Conservation (phyloP, 2,888 invertebrate species). For the Hypolimnas misippus region DNA sequence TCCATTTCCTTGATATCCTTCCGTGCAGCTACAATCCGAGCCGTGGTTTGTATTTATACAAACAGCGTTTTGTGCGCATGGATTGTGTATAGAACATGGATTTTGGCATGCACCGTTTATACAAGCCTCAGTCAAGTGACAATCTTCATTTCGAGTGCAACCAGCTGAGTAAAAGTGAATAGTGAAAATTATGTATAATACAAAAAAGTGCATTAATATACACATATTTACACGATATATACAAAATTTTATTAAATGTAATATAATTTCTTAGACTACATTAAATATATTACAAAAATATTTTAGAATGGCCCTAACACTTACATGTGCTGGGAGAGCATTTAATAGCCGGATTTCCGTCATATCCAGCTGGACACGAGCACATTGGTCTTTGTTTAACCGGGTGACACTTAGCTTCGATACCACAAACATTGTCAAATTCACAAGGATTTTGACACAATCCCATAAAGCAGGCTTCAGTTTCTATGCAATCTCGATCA, state of each 20-base stretch:
- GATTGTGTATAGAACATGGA: slow-evolving; percentile 93
- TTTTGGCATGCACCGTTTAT: slow-evolving; percentile 92
- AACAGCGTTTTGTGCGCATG: slow-evolving; percentile 92
- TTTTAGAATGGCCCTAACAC: slow-evolving; percentile 86
- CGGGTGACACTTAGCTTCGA: slow-evolving; percentile 90
- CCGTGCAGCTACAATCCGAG: slow-evolving; percentile 92
- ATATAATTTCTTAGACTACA: neutral
- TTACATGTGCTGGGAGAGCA: slow-evolving; percentile 92
- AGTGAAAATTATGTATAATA: slow-evolving; percentile 34
- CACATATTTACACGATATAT: neutral
- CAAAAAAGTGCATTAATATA: slow-evolving; percentile 29
- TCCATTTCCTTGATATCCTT: slow-evolving; percentile 94
- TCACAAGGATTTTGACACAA: slow-evolving; percentile 93
- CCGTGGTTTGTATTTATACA: slow-evolving; percentile 95
- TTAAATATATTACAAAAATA: slow-evolving; percentile 43
- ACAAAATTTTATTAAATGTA: neutral
- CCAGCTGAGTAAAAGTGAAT: slow-evolving; percentile 85
- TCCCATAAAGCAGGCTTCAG: slow-evolving; percentile 92
- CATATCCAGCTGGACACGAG: slow-evolving; percentile 90
- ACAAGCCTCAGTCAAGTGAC: slow-evolving; percentile 93
- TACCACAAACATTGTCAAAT: slow-evolving; percentile 90
- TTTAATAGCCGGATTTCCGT: slow-evolving; percentile 92
- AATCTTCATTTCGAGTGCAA: slow-evolving; percentile 94
- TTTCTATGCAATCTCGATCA: slow-evolving; percentile 92
- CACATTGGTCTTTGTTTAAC: slow-evolving; percentile 93